phyloP scores from a whole-genome alignment of 1,140 invertebrate species.

The Aphis gossypii region DNA sequence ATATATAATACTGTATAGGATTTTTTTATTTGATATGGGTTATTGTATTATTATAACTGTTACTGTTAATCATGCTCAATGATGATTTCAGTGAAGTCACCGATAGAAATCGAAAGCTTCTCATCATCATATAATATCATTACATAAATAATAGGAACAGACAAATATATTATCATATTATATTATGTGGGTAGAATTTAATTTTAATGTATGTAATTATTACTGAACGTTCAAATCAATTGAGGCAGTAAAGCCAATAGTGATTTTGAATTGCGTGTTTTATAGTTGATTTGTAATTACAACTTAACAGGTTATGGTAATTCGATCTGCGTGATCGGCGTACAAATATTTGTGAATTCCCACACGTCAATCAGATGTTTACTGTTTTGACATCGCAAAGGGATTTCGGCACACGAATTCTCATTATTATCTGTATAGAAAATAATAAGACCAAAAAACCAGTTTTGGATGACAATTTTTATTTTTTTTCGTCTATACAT shows the following conservation, averaged over 20 bases:
- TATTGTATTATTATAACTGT: not conserved
- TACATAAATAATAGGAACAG: not conserved
- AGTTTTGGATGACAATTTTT: not conserved
- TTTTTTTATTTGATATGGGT: not conserved
- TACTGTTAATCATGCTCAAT: not conserved
- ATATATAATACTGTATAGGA: not conserved
- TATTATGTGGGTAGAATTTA: not conserved
- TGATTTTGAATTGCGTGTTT: not conserved
- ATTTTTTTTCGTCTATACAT: not conserved
- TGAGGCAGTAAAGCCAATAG: not conserved
- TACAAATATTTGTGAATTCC: not conserved
- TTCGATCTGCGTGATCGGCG: not conserved
- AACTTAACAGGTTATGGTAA: conserved; percentile 26
- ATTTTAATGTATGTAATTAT: not conserved
- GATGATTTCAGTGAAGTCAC: not conserved
- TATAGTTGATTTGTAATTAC: not conserved
- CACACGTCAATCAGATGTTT: not conserved
- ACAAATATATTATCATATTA: not conserved
- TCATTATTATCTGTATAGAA: not conserved
- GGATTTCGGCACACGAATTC: not conserved
- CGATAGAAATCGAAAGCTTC: not conserved
- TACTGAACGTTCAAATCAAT: not conserved
- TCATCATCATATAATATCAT: not conserved
- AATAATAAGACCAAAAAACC: not conserved
- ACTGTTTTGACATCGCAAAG: not conserved